These are phyloP conservation scores for Argopecten irradians DNA, from an alignment of 1,140 invertebrate genomes.

Conservation along the genomic window DNA sequence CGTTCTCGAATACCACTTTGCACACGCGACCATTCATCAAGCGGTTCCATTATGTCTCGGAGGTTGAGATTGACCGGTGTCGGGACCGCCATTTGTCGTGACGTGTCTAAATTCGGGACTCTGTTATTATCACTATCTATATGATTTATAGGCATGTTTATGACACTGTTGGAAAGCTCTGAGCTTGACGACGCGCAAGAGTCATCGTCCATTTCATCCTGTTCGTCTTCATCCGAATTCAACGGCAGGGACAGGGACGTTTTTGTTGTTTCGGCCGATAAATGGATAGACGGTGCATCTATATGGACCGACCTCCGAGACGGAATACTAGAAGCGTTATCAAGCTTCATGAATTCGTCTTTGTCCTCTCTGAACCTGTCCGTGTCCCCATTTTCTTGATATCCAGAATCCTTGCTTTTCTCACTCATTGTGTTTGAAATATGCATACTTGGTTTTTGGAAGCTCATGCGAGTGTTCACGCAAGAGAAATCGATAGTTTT, in stretches of 20 bases:
- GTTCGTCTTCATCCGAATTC: neutral
- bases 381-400: constrained; percentile 1
- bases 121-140: neutral
- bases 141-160: neutral
- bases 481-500: neutral
- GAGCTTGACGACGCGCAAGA: neutral
- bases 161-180: neutral
- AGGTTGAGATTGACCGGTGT: constrained; percentile 49
- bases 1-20: constrained; percentile 52
- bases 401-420: neutral
- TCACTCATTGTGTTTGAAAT: neutral
- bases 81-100: constrained; percentile 28
- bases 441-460: neutral
- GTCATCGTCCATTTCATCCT: neutral
- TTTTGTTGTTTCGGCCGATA: neutral
- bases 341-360: neutral
- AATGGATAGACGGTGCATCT: neutral
- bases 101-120: neutral
- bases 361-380: neutral
- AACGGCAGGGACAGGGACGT: neutral
- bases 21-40: constrained; percentile 48
- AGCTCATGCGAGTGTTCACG: neutral
- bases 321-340: neutral
- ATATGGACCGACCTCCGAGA: neutral
- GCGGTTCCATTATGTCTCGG: constrained; percentile 57